Evolutionary conservation across 2,797 vertebrate species (phyloP).

Genomic region (Poeciliopsis gracilis): DNA sequence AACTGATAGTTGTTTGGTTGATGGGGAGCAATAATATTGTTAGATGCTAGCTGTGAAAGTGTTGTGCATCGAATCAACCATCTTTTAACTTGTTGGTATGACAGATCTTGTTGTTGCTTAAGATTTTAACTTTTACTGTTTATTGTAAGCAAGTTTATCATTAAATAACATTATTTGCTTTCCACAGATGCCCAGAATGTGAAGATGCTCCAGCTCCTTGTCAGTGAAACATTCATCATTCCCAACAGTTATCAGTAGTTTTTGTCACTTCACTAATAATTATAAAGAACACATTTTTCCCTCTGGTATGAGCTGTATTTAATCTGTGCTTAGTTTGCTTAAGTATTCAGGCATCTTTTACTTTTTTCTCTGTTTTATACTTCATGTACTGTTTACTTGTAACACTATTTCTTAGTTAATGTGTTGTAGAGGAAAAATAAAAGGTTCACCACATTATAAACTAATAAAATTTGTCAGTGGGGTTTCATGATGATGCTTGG

Average conservation of each 20-base stretch:
- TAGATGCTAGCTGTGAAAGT: background rate
- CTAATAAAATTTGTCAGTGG: conserved; percentile 23
- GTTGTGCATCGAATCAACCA: background rate
- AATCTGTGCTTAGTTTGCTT: conserved; percentile 24
- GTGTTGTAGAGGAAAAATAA: conserved; percentile 67
- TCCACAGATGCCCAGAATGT: conserved; percentile 66
- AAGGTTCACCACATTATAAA: conserved; percentile 41
- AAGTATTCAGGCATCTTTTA: conserved; percentile 23
- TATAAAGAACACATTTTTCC: conserved; percentile 4
- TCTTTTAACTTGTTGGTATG: background rate
- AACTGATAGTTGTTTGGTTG: background rate
- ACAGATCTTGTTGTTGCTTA: background rate
- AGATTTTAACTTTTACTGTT: background rate
- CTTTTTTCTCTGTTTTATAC: conserved; percentile 66
- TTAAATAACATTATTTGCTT: conserved; percentile 22
- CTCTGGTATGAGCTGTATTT: conserved; percentile 38
- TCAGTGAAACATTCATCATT: conserved; percentile 28
- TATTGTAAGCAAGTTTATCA: background rate
- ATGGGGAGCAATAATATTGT: background rate
- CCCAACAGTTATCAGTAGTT: conserved; percentile 23
- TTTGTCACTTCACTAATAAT: conserved; percentile 31
- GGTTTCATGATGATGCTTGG: background rate
- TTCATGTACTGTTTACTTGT: conserved; percentile 62
- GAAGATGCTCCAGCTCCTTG: conserved; percentile 46
- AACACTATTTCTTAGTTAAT: conserved; percentile 55